A percentile compares a stretch with the other conserved stretches of the same genome.
Conservation (phyloP, 2,888 invertebrate species). For the Rhyacophila evoluta region DNA sequence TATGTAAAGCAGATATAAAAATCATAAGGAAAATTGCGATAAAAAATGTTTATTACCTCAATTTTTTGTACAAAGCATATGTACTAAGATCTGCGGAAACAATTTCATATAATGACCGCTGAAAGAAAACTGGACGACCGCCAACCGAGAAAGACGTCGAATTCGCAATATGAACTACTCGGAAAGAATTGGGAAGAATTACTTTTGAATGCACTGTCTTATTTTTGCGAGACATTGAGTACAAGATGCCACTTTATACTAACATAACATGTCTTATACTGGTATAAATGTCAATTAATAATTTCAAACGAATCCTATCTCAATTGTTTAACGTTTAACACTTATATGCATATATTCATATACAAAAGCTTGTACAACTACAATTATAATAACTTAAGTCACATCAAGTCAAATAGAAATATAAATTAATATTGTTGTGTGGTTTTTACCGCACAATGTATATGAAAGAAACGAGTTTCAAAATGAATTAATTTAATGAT, state of each 20-base stretch:
- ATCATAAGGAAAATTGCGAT: neutral
- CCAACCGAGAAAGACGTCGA: neutral
- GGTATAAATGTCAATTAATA: too few relatives aligned
- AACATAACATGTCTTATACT: too few relatives aligned
- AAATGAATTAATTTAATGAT: too few relatives aligned
- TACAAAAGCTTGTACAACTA: too few relatives aligned
- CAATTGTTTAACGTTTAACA: too few relatives aligned
- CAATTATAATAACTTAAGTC: too few relatives aligned
- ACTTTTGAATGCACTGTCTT: neutral
- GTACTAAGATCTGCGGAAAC: neutral
- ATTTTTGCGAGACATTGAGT: neutral
- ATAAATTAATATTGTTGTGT: too few relatives aligned
- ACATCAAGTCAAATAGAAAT: too few relatives aligned
- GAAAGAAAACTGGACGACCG: conserved; percentile 11
- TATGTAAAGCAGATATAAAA: conserved; percentile 16
- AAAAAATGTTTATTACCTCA: conserved; percentile 3
- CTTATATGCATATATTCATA: too few relatives aligned
- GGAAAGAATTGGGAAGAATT: neutral
- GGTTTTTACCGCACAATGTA: too few relatives aligned
- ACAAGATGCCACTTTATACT: neutral
- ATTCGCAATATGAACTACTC: neutral
- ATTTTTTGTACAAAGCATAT: neutral
- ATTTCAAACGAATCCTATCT: too few relatives aligned
- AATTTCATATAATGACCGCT: conserved; percentile 20
- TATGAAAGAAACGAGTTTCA: too few relatives aligned